Evolutionary conservation across 2,888 invertebrate genomes (phyloP).

Genomic region (Odontothrips loti): DNA sequence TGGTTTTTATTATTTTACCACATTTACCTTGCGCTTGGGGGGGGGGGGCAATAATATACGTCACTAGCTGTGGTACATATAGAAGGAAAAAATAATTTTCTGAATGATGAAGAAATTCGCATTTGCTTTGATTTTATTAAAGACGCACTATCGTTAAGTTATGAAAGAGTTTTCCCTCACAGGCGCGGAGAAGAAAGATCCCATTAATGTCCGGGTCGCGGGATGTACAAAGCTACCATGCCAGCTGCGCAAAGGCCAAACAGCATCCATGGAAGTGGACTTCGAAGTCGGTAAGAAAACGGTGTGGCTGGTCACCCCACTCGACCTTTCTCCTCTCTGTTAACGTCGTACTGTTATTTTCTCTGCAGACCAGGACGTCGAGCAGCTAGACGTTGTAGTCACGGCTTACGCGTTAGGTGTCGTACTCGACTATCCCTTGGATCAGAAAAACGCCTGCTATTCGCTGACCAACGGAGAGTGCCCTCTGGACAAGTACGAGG

Average conservation of each 20-base stretch:
- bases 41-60: too few relatives aligned
- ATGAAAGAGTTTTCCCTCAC: background rate
- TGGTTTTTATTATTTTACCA: too few relatives aligned
- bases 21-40: too few relatives aligned
- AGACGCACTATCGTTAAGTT: background rate
- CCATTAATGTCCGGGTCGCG: conserved; percentile 31
- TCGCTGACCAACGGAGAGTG: conserved; percentile 41
- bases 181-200: conserved; percentile 19
- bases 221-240: conserved; percentile 36
- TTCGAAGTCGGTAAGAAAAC: conserved; percentile 36
- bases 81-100: too few relatives aligned
- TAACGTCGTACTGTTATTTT: background rate
- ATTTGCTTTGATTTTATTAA: too few relatives aligned
- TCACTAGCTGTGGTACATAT: too few relatives aligned
- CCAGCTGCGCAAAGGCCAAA: conserved; percentile 32
- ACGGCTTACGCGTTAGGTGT: conserved; percentile 39
- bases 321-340: background rate
- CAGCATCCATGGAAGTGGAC: conserved; percentile 33
- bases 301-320: background rate
- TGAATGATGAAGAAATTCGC: too few relatives aligned
- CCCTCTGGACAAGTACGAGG: conserved; percentile 43
- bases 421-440: conserved; percentile 40
- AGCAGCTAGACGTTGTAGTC: conserved; percentile 41
- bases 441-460: conserved; percentile 43
- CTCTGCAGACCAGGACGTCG: conserved; percentile 39